Evolutionary conservation across 2,113 vertebrate genomes (phyloP), one percentile per base, ranked within the genome.

Genomic region (Hucho hucho): DNA sequence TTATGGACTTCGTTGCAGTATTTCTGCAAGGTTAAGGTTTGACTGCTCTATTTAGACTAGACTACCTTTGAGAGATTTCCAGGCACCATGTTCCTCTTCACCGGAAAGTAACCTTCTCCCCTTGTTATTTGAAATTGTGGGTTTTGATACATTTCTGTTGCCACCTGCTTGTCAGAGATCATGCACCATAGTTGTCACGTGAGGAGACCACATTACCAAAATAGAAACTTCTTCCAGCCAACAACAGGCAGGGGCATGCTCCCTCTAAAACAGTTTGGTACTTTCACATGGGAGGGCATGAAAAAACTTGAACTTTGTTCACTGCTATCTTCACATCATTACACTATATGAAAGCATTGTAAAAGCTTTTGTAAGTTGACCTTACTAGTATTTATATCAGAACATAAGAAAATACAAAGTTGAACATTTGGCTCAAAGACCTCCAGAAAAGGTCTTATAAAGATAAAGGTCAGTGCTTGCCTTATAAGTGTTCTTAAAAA

Each of bases 201-300:
- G 49, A 80, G 56, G 46, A 32, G 74, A 83, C 79, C 66, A 80
- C 70, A 56, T 56, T 67, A 75, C 69, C 70, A 80, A 89, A 91
- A 91, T 84, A 87, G 75, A 89, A 88, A 84, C 66, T 79, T 85
- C 69, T 69, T 67, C 26, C 77, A 65, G 75, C 24, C 72, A 66
- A 73, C 43, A 64, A 73, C 85, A 85, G 11, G 84, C 69, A 71
- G n/a, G 58, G 70, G 49, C 81, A 61, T 83, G 81, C 73, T 81
- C 72, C 78, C 71, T 69, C 73, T 74, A 56, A 26, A 78, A 68
- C 22, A 74, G 65, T 47, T 22, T 74, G 72, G 74, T 77, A 4
- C 18, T 46, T 72, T 82, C 49, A 64, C 65, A 64, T 76, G 67
- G 76, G 75, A 43, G 77, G 72, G 78, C 75, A 74, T 65, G 74